Evolutionary conservation across 2,113 vertebrate genomes (phyloP).

Genomic region (Genyomyrus donnyi): DNA sequence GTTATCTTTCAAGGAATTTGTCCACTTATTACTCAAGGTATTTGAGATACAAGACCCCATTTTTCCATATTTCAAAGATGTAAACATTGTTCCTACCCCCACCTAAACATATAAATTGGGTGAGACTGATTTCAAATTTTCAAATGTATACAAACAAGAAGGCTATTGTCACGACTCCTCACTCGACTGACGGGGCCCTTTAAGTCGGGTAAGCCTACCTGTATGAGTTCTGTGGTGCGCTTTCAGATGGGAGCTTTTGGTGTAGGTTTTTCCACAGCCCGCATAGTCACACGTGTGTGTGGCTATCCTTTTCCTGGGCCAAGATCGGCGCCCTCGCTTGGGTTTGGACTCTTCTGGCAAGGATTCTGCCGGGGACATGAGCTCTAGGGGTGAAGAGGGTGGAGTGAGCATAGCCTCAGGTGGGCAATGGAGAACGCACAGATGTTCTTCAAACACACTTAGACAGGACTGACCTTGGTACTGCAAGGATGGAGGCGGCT

Average conservation of each 20-base stretch:
- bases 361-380: constrained; percentile 71
- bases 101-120: not conserved
- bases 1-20: not conserved
- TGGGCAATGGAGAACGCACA: not conserved
- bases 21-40: not conserved
- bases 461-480: constrained; percentile 84
- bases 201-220: constrained; percentile 61
- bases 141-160: not conserved
- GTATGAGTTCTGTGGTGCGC: constrained; percentile 95
- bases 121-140: not conserved
- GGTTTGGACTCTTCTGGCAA: constrained; percentile 84
- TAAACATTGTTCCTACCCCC: not conserved
- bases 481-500: constrained; percentile 64
- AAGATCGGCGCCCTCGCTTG: constrained; percentile 88
- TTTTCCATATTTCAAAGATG: not conserved
- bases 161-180: not conserved
- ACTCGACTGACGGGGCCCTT: not conserved
- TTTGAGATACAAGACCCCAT: not conserved
- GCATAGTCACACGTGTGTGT: constrained; percentile 93
- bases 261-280: constrained; percentile 95
- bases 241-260: constrained; percentile 98
- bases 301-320: constrained; percentile 91
- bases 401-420: constrained; percentile 39
- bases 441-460: constrained; percentile 28
- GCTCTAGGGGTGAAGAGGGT: constrained; percentile 67